These are phyloP conservation scores for Pygmarrhopalites habei DNA, from an alignment of 1,140 invertebrate species.

Conservation along the genomic window DNA sequence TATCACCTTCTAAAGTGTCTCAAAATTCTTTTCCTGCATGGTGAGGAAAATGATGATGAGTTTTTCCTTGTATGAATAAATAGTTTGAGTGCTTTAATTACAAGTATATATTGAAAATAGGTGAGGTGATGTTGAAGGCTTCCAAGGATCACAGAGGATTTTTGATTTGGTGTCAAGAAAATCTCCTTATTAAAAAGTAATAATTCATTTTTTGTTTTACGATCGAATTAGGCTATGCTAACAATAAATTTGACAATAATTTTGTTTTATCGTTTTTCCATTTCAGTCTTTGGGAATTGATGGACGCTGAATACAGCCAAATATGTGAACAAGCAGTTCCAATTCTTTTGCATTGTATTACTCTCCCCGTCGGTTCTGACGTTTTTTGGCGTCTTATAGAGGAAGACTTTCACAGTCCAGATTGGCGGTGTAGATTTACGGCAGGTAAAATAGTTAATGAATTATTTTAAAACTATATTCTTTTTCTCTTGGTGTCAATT, in stretches of 20 bases:
- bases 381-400: slow-evolving; percentile 92
- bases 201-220: no score
- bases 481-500: background rate
- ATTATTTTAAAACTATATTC: background rate
- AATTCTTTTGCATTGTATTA: slow-evolving; percentile 87
- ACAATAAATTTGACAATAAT: background rate
- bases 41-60: no score
- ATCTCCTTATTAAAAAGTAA: slow-evolving; percentile 91
- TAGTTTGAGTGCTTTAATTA: no score
- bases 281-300: slow-evolving; percentile 87
- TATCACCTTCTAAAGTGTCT: slow-evolving; percentile 89
- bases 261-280: no score
- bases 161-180: slow-evolving; percentile 96
- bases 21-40: slow-evolving; percentile 84
- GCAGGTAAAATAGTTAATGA: no score
- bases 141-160: slow-evolving; percentile 86
- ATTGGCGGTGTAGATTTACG: slow-evolving; percentile 84
- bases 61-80: no score
- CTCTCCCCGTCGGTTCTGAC: slow-evolving; percentile 82
- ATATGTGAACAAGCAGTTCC: slow-evolving; percentile 80
- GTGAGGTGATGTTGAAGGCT: slow-evolving; percentile 82
- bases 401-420: slow-evolving; percentile 80
- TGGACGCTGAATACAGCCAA: slow-evolving; percentile 70
- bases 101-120: no score
- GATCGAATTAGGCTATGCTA: background rate